Evolutionary conservation across 35 echinoderm and acorn worm species (phyloP), one percentile per base, ranked within the genome.

Genomic region (Lytechinus pictus): DNA sequence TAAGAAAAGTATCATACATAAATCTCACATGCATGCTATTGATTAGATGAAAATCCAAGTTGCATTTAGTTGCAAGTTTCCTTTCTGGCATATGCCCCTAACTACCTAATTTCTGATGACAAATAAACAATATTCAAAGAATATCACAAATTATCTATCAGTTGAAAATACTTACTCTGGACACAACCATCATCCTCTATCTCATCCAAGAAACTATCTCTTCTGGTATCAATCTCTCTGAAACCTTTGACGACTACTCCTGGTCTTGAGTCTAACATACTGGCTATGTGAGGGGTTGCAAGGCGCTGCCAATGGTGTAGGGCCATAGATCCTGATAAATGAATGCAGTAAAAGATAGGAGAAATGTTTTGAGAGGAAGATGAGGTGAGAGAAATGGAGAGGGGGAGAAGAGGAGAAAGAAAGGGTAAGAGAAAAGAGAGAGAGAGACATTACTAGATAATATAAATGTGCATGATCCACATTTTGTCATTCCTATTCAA

Each of bases 231-330:
- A 16, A 99, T 96, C 79, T 97, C 97, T 27, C 97, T 86, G 96
- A 98, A 99, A 52, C 97, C 98, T 55, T 99, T 99, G 33, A 99
- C 98, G 52, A 96, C 95, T 28, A 99, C 96, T 0, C 98, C 97
- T 27, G 98, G 98, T 53, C 98, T 86, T 28, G 95, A 94, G 92
- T 99, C 98, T 52, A 99, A 86, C 98, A 99, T 98, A 94, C 98
- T 99, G 6, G 97, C 98, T 94, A 99, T 99, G 96, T 99, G 97
- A n/a, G 98, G 98, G n/a, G 95, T 96, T 16, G 98, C 98, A 54
- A 99, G 94, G 21, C 98, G 87, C 97, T 99, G 98, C 98, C 98
- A 99, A 54, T 99, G 98, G 57, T 99, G 96, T 27, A 98, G 93
- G 52, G 98, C 97, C 94, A 99, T 95, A 4, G 98, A 99, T n/a